These are phyloP conservation scores for Eremobia ochroleuca DNA, from an alignment of 2,888 invertebrate species.

Conservation along the genomic window DNA sequence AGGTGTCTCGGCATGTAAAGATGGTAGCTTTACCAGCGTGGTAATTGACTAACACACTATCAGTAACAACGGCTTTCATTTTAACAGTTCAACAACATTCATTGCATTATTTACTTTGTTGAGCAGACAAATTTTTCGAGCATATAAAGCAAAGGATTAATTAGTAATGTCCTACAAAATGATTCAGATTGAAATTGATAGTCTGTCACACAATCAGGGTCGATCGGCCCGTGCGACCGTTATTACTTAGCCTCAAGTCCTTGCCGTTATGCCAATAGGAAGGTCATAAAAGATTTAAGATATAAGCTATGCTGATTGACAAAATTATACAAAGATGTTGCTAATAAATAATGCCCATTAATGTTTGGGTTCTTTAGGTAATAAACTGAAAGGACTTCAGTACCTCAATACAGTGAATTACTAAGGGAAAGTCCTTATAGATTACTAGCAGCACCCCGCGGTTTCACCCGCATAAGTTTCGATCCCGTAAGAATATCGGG, in stretches of 20 bases:
- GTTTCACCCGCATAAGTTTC: no score
- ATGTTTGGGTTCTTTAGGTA: constrained; percentile 10
- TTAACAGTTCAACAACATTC: background rate
- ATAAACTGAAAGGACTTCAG: background rate
- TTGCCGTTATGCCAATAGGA: no score
- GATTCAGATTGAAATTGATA: no score
- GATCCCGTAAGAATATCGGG: no score
- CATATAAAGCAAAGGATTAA: no score
- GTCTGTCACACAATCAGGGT: no score
- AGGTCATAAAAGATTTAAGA: background rate
- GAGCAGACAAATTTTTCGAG: background rate
- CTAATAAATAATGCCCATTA: background rate
- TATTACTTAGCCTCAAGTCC: no score
- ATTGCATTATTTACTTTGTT: background rate
- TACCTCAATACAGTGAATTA: background rate
- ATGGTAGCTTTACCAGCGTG: background rate
- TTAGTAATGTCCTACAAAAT: no score
- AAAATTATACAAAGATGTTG: background rate
- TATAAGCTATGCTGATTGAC: background rate
- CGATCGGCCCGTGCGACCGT: no score
- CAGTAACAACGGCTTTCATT: no score
- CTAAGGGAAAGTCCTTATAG: background rate
- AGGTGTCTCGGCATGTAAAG: background rate
- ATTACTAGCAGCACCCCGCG: no score
- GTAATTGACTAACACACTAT: background rate